Percentiles rank a stretch among this genome's conserved stretches.
phyloP scores from a whole-genome alignment of 2,113 vertebrate genomes.

The Sorex fumeus region DNA sequence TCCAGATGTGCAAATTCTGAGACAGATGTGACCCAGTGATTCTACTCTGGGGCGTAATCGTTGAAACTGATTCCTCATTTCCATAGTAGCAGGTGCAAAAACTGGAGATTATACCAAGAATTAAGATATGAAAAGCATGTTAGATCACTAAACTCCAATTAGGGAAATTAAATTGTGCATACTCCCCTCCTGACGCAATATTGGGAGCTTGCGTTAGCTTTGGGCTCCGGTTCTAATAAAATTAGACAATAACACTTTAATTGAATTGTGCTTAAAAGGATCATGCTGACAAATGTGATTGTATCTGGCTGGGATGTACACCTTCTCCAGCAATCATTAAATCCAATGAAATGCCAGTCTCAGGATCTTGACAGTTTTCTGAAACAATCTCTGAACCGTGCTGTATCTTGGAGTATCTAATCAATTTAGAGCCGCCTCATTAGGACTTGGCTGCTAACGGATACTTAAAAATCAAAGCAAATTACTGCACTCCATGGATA shows the following conservation, averaged over 20 bases:
- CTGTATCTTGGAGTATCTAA: constrained; percentile 91
- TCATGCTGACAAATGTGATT: constrained; percentile 98
- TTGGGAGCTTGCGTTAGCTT: constrained; percentile 92
- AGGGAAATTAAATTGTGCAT: constrained; percentile 98
- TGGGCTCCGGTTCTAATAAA: constrained; percentile 94
- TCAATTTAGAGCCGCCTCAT: constrained; percentile 94
- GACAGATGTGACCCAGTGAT: constrained; percentile 93
- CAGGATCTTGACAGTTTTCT: constrained; percentile 92
- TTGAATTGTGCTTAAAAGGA: constrained; percentile 99
- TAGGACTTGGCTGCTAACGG: constrained; percentile 89
- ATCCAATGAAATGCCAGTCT: constrained; percentile 96
- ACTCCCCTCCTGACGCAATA: constrained; percentile 94
- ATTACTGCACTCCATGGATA: constrained; percentile 91
- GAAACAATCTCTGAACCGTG: constrained; percentile 93
- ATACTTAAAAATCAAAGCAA: constrained; percentile 93
- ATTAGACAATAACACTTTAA: constrained; percentile 98
- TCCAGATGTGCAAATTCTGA: constrained; percentile 89
- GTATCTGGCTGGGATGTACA: constrained; percentile 94
- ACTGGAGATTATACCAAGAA: constrained; percentile 96
- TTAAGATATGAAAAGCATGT: constrained; percentile 97
- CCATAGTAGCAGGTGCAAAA: constrained; percentile 92
- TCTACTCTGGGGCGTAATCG: constrained; percentile 89
- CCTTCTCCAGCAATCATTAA: constrained; percentile 94
- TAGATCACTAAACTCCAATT: constrained; percentile 97
- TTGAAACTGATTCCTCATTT: constrained; percentile 92